A percentile compares a stretch with the other conserved stretches of the same genome.
Evolutionary conservation across 1,140 invertebrate genomes (phyloP).

Genomic region (Diabrotica undecimpunctata): DNA sequence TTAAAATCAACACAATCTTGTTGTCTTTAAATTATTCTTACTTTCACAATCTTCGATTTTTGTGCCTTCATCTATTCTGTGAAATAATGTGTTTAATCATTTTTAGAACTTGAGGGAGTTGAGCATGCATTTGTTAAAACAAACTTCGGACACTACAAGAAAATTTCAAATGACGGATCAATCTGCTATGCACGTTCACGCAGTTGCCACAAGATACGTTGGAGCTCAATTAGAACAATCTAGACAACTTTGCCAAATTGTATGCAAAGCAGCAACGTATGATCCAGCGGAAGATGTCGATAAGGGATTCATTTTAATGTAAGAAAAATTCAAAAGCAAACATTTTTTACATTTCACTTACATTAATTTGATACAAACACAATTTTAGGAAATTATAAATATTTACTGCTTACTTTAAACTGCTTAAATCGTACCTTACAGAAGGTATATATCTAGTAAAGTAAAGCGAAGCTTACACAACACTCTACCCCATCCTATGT

Average conservation of each 20-base stretch:
- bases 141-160: conserved; percentile 52
- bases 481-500: too few species aligned
- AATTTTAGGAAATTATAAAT: too few species aligned
- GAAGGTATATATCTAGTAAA: too few species aligned
- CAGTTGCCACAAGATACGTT: conserved; percentile 74
- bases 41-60: too few species aligned
- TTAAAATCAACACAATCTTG: too few species aligned
- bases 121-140: conserved; percentile 76
- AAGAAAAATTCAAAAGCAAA: conserved; percentile 34
- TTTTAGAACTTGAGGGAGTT: conserved; percentile 72
- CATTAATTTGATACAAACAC: too few species aligned
- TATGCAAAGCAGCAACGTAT: conserved; percentile 64
- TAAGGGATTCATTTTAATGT: conserved; percentile 76
- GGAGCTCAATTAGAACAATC: conserved; percentile 75
- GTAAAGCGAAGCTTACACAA: too few species aligned
- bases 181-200: conserved; percentile 73
- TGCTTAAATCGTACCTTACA: too few species aligned
- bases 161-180: conserved; percentile 48
- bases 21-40: too few species aligned
- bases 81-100: background rate
- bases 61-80: too few species aligned
- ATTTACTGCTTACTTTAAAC: too few species aligned
- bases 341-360: too few species aligned
- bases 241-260: conserved; percentile 68
- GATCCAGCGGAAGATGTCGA: conserved; percentile 63